Conservation (phyloP, 2,888 invertebrate species). For the Trissonchulus latispiculum region DNA sequence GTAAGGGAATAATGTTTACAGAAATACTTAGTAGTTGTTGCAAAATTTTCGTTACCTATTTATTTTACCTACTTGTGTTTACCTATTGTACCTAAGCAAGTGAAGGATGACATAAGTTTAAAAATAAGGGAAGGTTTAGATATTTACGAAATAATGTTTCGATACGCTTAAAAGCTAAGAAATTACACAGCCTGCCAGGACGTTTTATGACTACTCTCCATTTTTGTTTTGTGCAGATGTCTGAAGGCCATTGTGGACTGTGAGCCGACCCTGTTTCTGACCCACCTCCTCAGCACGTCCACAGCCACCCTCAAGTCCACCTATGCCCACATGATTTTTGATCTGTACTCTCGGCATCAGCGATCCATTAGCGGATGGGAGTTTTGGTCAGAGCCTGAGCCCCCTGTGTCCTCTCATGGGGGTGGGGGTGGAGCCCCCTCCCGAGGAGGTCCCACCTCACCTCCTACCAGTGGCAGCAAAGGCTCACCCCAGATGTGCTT, state of each 20-base stretch:
- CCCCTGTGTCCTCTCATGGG: not conserved
- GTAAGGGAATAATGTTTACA: too few species aligned
- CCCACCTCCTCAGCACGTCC: not conserved
- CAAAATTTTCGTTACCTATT: too few species aligned
- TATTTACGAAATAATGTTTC: too few species aligned
- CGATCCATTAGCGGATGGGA: conserved; percentile 63
- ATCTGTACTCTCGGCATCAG: conserved; percentile 61
- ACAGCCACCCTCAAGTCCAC: conserved; percentile 12
- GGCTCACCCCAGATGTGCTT: conserved; percentile 12
- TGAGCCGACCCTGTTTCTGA: not conserved
- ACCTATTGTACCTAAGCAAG: too few species aligned
- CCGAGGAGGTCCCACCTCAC: not conserved
- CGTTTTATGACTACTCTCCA: too few species aligned
- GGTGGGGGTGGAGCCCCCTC: not conserved
- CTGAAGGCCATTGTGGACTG: not conserved
- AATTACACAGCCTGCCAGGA: too few species aligned
- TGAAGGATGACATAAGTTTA: too few species aligned
- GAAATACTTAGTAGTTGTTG: too few species aligned
- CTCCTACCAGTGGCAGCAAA: not conserved
- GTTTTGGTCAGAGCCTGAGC: conserved; percentile 39
- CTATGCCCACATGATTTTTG: conserved; percentile 49
- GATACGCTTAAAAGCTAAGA: too few species aligned
- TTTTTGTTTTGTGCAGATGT: too few species aligned
- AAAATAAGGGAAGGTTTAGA: too few species aligned
- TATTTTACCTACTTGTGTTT: too few species aligned